These are phyloP conservation scores for Triplophysa dalaica DNA, from an alignment of 2,113 vertebrate species.

Conservation along the genomic window DNA sequence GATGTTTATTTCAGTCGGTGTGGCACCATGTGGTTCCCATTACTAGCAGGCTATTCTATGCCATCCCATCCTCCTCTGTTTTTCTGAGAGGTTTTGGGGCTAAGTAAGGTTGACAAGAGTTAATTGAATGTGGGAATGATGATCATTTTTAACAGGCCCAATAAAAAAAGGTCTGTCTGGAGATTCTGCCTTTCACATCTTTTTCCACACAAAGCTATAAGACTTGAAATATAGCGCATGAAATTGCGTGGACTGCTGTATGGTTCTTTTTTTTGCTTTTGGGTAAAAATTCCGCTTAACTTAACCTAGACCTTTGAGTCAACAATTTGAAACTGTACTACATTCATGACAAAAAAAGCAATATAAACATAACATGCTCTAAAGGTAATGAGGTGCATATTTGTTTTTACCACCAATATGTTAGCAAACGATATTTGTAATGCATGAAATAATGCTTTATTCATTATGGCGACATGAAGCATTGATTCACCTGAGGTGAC, in stretches of 20 bases:
- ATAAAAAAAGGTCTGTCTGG: neutral
- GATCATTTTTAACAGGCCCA: neutral
- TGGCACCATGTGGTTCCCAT: slow-evolving; percentile 51
- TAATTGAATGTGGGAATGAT: neutral
- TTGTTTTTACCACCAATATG: neutral
- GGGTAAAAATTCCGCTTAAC: too few species aligned
- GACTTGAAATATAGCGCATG: too few species aligned
- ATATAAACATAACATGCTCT: neutral
- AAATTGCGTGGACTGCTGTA: too few species aligned
- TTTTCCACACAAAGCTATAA: too few species aligned
- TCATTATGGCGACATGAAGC: neutral
- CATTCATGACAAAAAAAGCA: neutral
- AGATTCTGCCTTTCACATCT: neutral
- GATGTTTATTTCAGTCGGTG: slow-evolving; percentile 50
- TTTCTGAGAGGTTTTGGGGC: slow-evolving; percentile 15
- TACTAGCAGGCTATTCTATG: slow-evolving; percentile 36
- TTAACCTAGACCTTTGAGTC: neutral
- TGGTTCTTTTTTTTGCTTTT: too few species aligned
- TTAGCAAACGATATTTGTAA: neutral
- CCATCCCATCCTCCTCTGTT: slow-evolving; percentile 23
- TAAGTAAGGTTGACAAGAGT: neutral
- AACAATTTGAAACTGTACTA: neutral
- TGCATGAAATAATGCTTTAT: slow-evolving; percentile 1
- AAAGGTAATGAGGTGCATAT: neutral
- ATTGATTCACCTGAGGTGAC: slow-evolving; percentile 17